Base-by-base conservation (phyloP, 2,888 invertebrate genomes). In the Drosophila diplacantha region DNA sequence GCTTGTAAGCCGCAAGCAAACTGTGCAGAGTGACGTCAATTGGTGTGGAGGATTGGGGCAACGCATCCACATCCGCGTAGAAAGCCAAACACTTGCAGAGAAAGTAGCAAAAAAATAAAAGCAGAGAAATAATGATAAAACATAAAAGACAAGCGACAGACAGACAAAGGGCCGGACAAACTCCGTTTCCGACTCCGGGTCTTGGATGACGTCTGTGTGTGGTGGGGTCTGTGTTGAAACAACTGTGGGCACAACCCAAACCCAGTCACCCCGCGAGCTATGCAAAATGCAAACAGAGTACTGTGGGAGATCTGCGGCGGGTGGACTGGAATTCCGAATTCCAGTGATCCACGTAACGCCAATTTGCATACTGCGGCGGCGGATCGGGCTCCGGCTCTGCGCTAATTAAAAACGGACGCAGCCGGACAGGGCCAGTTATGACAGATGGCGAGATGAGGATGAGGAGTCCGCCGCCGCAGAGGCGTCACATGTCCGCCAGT, bases 301-400 rank as follows among this genome's bases (percentile, higher is more conserved):
- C 35, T 35, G 39, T 46, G 64, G 35, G 60, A 74, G 69, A 43
- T 60, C 55, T 76, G 73, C 51, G 71, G 32, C 51, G 65, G 74
- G 47, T 41, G 59, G 61, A 31, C 56, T 73, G 74, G 50, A 71
- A 77, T 79, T 81, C 71, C 82, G 50, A 71, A 81, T 79, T 81
- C 71, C 82, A 76, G 50, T 69, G 67, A 64, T 53, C 74, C 62
- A 79, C 82, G 80, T 77, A 81, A 81, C 64, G 71, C 68, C 80
- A 72, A 77, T 77, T 77, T 77, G 68, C 79, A 79, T 75, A 69
- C 54, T 60, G 31, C 46, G 46, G n/a, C 39, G 22, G 20, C 24
- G 37, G 37, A 37, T 11, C 47, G 44, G 16, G 37, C 39, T 22
- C 22, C 9, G 26, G 24, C 26, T 49, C 41, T 54, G 64, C 64